phyloP scores from a whole-genome alignment of 2,888 invertebrate genomes.

The Halocaridina rubra region DNA sequence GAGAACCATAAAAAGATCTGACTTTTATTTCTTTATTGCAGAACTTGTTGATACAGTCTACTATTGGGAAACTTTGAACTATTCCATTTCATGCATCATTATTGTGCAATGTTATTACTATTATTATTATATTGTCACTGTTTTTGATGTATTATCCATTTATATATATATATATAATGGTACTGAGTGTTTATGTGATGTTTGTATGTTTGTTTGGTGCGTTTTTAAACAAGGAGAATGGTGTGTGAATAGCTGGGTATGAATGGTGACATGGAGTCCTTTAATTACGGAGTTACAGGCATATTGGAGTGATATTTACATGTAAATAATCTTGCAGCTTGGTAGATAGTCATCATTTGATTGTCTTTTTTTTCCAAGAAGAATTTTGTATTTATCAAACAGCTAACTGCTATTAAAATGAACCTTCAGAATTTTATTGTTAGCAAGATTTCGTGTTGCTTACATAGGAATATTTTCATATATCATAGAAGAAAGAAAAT shows the following conservation, averaged over 20 bases:
- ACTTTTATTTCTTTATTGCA: background rate
- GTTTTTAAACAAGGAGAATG: conserved; percentile 3
- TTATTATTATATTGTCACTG: no score
- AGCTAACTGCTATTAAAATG: background rate
- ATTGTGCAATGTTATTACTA: no score
- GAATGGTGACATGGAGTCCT: no score
- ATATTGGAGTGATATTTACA: conserved; percentile 1
- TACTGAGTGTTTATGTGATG: background rate
- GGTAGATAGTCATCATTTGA: background rate
- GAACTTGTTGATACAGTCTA: background rate
- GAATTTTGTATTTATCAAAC: no score
- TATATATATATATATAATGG: no score
- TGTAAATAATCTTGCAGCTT: conserved; percentile 28
- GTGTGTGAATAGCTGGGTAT: no score
- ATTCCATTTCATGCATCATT: no score
- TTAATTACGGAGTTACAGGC: background rate
- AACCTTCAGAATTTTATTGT: background rate
- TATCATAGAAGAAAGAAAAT: background rate
- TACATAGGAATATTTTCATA: background rate
- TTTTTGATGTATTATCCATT: no score
- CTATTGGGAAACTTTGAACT: no score
- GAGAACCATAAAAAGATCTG: background rate
- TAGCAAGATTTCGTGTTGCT: background rate
- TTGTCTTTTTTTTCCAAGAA: background rate
- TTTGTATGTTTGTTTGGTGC: background rate